Base-by-base conservation (phyloP, 2,797 vertebrate genomes). In the Manis pentadactyla region DNA sequence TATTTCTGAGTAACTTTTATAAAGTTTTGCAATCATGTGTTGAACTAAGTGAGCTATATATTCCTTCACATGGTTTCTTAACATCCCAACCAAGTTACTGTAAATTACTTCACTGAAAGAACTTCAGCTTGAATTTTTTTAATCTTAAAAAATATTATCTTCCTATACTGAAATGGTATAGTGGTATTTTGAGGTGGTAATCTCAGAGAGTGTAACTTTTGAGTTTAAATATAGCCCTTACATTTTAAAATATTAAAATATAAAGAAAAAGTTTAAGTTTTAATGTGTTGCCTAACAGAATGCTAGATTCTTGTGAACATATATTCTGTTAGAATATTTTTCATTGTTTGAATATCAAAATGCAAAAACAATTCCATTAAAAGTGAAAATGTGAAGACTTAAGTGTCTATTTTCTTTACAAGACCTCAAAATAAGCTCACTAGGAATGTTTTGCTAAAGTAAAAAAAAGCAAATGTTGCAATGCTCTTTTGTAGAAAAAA, bases 1-100 rank as follows among this genome's bases (percentile, higher is more conserved):
- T 81, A 74, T 34, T 95, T 90, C 42, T 90, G 85, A 96, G n/a
- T 46, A 73, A 55, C 4, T 86, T 91, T 95, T 81, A 59, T 19
- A 82, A 84, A 94, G 51, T 1, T 89, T 90, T 64, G 6, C 6
- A 73, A 46, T 11, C 15, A 55, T 59, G 23, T 66, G 11, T 84
- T 87, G 51, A 66, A n/a, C 9, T 18, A 42, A 87, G 5, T 55
- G 29, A 83, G 92, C 55, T 71, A 4, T 71, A 4, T 87, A 9
- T 75, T 57, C 4, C 5, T 95, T 92, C 61, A 90, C 21, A 83
- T 0, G 0, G 5, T 12, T 0, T 89, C 29, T 82, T 81, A 82
- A 6, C 3, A 92, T 84, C 18, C 34, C 29, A 0, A 7, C 73
- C 59, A 18, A 29, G 39, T 92, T 83, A 74, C 10, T 81, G 5